Evolutionary conservation across 2,797 vertebrate genomes (phyloP), one percentile per base, ranked within the genome.

Genomic region (Leptoclinus maculatus): DNA sequence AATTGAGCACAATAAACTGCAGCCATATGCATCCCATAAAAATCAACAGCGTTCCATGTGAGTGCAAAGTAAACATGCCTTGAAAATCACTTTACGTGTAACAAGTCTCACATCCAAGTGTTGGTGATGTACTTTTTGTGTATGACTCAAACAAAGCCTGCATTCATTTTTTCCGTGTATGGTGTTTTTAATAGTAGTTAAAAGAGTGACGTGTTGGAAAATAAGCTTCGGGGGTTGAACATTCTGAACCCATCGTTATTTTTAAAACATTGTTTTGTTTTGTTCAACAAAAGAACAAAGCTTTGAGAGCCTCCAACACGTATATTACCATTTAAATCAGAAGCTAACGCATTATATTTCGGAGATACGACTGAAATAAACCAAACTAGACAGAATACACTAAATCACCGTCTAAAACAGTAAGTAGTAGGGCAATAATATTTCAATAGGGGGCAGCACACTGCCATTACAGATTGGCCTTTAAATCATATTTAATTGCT

Each of bases 401-500:
- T 83, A 82, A 89, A 90, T 93, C 83, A 88, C 65, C 13, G 53
- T 74, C 69, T 83, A 49, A 85, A 87, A 87, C 71, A 69, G 74
- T 80, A 81, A 84, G 79, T 79, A 88, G 83, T 43, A 38, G 83
- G 66, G 79, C 81, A 79, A 71, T 83, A 83, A 85, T 91, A 85
- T 88, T 91, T 89, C 85, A 92, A 88, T 62, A 85, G 89, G 84
- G 88, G 90, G 83, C 85, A 88, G 82, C 79, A 84, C 78, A 74
- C 65, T 66, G 64, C 74, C 78, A 84, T 89, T 81, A 84, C 76
- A 83, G 82, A 83, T 86, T 89, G 91, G 82, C 88, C 89, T 92
- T 90, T 92, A 92, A 90, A 88, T 91, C 86, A 89, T 86, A 84
- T 90, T 90, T 91, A 91, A 92, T 92, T 89, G 88, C 87, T 91